These are phyloP conservation scores for Leptopilina syphax DNA, from an alignment of 2,888 invertebrate species.

Conservation along the genomic window DNA sequence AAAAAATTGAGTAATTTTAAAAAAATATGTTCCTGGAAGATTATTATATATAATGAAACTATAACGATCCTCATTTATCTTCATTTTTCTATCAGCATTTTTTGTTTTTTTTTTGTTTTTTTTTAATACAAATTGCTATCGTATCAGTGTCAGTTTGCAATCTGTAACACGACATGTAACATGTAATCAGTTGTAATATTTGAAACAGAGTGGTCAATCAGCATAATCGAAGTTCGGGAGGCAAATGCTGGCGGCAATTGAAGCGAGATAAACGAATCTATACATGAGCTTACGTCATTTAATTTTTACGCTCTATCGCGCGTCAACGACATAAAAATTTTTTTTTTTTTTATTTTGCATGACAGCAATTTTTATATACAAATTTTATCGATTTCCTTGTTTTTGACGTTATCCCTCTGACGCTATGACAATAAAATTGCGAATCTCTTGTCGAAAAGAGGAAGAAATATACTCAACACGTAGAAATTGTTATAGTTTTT, in stretches of 20 bases:
- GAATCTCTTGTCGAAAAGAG: too few relatives aligned
- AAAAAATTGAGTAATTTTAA: not conserved
- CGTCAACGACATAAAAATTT: constrained; percentile 50
- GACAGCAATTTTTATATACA: constrained; percentile 45
- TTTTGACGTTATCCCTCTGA: not conserved
- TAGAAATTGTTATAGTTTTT: too few relatives aligned
- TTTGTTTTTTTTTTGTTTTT: not conserved
- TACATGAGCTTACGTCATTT: constrained; percentile 44
- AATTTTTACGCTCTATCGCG: constrained; percentile 48
- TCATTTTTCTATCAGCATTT: not conserved
- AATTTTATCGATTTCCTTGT: constrained; percentile 50
- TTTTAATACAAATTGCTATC: not conserved
- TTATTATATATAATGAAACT: constrained; percentile 7
- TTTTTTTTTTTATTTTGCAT: constrained; percentile 46
- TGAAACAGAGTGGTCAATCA: constrained; percentile 34
- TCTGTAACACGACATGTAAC: constrained; percentile 30
- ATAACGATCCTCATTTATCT: constrained; percentile 14
- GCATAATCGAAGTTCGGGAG: constrained; percentile 31
- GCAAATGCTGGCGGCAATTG: constrained; percentile 32
- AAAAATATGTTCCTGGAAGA: constrained; percentile 2
- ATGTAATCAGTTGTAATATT: constrained; percentile 30
- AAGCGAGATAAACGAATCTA: constrained; percentile 40
- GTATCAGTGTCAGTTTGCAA: constrained; percentile 20
- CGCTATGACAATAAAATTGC: too few relatives aligned
- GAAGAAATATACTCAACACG: too few relatives aligned